Evolutionary conservation across 2,888 invertebrate genomes (phyloP).

Genomic region (Papilio gigon): DNA sequence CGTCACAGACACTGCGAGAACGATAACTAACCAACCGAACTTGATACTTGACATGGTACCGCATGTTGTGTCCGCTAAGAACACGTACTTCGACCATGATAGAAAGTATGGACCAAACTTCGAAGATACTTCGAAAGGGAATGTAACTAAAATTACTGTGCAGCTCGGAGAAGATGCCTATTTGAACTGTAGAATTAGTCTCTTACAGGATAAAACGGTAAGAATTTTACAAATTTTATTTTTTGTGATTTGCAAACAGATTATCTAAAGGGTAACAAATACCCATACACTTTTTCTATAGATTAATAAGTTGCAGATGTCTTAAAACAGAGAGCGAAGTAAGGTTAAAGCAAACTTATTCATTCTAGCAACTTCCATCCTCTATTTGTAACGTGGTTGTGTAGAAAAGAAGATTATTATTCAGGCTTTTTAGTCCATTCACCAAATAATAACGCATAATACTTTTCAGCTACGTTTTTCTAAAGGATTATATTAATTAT

Average conservation of each 20-base stretch:
- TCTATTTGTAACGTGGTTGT: too few species aligned
- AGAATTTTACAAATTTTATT: constrained; percentile 54
- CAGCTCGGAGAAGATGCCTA: constrained; percentile 88
- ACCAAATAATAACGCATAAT: too few species aligned
- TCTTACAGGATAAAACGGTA: constrained; percentile 89
- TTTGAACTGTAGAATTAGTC: constrained; percentile 88
- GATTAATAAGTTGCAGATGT: too few species aligned
- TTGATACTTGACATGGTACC: constrained; percentile 61
- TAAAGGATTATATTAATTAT: too few species aligned
- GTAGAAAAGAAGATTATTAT: too few species aligned
- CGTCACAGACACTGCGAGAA: constrained; percentile 49
- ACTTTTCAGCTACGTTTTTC: too few species aligned
- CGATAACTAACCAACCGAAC: constrained; percentile 46
- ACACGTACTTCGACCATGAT: constrained; percentile 77
- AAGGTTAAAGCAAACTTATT: too few species aligned
- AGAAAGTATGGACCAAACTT: constrained; percentile 88
- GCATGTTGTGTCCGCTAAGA: constrained; percentile 70
- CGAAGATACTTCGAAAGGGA: constrained; percentile 82
- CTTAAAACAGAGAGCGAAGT: too few species aligned
- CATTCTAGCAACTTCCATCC: too few species aligned
- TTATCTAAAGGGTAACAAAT: too few species aligned
- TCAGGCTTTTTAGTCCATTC: too few species aligned
- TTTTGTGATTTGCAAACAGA: not conserved
- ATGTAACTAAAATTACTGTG: constrained; percentile 86
- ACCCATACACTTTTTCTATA: too few species aligned